A percentile compares a stretch with the other conserved stretches of the same genome.
These are phyloP conservation scores for Papilio protenor DNA, from an alignment of 2,888 invertebrate genomes.

Conservation along the genomic window DNA sequence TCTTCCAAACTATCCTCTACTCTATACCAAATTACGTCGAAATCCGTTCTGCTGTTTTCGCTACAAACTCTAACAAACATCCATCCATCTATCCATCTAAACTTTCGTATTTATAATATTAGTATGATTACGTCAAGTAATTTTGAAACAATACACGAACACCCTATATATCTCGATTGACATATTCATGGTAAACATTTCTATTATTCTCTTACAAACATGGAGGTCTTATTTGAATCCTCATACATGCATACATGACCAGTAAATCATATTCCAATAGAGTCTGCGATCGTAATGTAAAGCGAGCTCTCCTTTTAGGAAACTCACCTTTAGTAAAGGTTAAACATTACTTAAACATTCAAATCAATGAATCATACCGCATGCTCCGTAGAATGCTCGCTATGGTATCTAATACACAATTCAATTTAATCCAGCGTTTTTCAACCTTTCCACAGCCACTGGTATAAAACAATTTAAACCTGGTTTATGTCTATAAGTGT, in stretches of 20 bases:
- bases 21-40: no score
- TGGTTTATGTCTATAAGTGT: no score
- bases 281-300: constrained; percentile 30
- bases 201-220: not conserved
- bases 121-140: no score
- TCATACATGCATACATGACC: constrained; percentile 18
- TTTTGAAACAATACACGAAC: not conserved
- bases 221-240: not conserved
- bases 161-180: not conserved
- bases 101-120: no score
- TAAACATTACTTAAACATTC: constrained; percentile 39
- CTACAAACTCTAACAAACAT: no score
- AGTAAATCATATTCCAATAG: constrained; percentile 33
- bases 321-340: constrained; percentile 43
- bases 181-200: not conserved
- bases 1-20: no score
- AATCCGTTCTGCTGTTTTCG: no score
- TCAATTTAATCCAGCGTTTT: constrained; percentile 4
- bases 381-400: constrained; percentile 5
- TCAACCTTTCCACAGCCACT: not conserved
- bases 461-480: no score
- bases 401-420: constrained; percentile 26
- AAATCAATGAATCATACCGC: constrained; percentile 41
- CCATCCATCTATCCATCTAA: no score
- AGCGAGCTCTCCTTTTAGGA: constrained; percentile 35